Conservation (phyloP, 1,140 invertebrate species). For the Pseudomyrmex dendroicus region DNA sequence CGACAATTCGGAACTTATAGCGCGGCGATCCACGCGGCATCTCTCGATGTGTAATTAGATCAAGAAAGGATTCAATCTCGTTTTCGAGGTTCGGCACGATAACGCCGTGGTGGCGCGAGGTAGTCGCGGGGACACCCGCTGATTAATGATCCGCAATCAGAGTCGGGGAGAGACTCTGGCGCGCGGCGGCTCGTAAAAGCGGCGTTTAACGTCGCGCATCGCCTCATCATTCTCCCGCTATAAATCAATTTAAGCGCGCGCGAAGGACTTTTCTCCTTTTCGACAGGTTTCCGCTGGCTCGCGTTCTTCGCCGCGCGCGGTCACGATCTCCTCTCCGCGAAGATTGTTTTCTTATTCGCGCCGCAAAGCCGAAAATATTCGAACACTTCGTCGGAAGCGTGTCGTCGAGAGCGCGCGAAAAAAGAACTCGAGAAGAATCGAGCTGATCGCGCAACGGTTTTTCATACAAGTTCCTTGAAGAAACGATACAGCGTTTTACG, state of each 20-base stretch:
- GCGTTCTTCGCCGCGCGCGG: too few species aligned
- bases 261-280: conserved; percentile 36
- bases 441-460: too few species aligned
- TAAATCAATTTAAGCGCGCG: conserved; percentile 76
- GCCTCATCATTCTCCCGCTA: conserved; percentile 78
- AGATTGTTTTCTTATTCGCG: too few species aligned
- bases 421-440: too few species aligned
- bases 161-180: conserved; percentile 70
- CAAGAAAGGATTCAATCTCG: conserved; percentile 67
- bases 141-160: conserved; percentile 80
- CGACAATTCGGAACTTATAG: conserved; percentile 44
- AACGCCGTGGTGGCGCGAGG: conserved; percentile 63
- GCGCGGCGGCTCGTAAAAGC: conserved; percentile 74
- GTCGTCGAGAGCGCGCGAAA: too few species aligned
- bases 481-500: too few species aligned
- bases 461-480: too few species aligned
- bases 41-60: conserved; percentile 56
- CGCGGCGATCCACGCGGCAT: conserved; percentile 11
- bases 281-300: conserved; percentile 18
- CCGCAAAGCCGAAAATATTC: too few species aligned
- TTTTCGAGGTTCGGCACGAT: conserved; percentile 18
- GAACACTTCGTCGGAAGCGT: too few species aligned
- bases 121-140: conserved; percentile 62
- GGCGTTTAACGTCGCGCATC: conserved; percentile 77
- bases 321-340: too few species aligned